Evolutionary conservation across 2,113 vertebrate species (phyloP), one percentile per base, ranked within the genome.

Genomic region (Thryonomys swinderianus): DNA sequence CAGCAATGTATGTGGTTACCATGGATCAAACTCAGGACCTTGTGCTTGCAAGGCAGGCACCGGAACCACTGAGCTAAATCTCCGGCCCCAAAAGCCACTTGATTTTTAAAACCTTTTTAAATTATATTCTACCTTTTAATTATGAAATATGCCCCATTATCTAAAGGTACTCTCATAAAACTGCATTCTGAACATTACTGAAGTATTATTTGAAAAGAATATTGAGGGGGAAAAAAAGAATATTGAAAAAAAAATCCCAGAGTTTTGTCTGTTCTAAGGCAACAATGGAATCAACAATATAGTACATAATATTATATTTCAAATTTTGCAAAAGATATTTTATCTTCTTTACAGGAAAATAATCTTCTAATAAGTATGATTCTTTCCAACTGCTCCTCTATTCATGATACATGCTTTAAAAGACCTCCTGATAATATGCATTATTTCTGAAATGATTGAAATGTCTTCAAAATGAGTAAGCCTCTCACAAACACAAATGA

Each of bases 401-500:
- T 71, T 45, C 71, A 37, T 87, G 48, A 84, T 32, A 57, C 4
- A 30, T 73, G n/a, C 25, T 80, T 90, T 94, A 83, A 88, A 57
- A 90, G 32, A 85, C 3, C 71, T 51, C 48, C 79, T 86, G 57
- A 91, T 53, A 78, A 34, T 51, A 48, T 27, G 27, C 66, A 57
- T 42, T 79, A 42, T 93, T 96, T 96, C 87, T 78, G 71, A 91
- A 93, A 84, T 32, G n/a, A 10, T 73, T 53, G 80, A 74, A 83
- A 93, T 62, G 40, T 85, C 83, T 81, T 88, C 48, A 57, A 85
- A 88, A 5, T 27, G 13, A 95, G 40, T 51, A 76, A 62, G 73
- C 9, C 59, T 88, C 10, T 88, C 32, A 37, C 40, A 95, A 82
- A 86, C 9, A 86, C 34, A 7, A 93, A 89, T 37, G 32, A 87